phyloP scores from a whole-genome alignment of 2,888 invertebrate genomes.

The Sericinus montela region DNA sequence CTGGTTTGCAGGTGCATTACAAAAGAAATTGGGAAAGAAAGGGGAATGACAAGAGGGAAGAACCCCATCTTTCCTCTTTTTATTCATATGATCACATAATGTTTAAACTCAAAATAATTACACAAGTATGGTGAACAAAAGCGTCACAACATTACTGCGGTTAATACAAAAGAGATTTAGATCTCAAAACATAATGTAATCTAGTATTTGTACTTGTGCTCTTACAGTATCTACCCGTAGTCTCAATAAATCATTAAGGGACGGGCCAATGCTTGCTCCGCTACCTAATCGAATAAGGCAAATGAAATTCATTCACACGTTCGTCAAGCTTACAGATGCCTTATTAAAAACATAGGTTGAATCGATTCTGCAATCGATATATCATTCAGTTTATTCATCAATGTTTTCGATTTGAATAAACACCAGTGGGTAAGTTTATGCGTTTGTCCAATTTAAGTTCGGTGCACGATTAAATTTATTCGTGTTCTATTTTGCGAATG shows the following conservation, averaged over 20 bases:
- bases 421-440: slow-evolving; percentile 54
- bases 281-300: slow-evolving; percentile 61
- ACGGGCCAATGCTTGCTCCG: slow-evolving; percentile 59
- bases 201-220: slow-evolving; percentile 1
- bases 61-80: too few species aligned
- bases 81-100: too few species aligned
- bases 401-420: slow-evolving; percentile 57
- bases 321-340: slow-evolving; percentile 70
- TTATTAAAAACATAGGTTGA: slow-evolving; percentile 70
- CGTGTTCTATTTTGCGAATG: slow-evolving; percentile 53
- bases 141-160: neutral
- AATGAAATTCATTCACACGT: slow-evolving; percentile 76
- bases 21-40: too few species aligned
- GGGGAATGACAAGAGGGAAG: too few species aligned
- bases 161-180: too few species aligned
- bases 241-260: slow-evolving; percentile 62
- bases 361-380: slow-evolving; percentile 43
- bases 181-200: neutral
- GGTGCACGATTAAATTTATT: slow-evolving; percentile 52
- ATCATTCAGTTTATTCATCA: slow-evolving; percentile 27
- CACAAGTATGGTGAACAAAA: neutral
- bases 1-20: too few species aligned
- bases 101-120: neutral
- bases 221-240: slow-evolving; percentile 23
- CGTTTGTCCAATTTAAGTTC: slow-evolving; percentile 28